Evolutionary conservation across 2,888 invertebrate genomes (phyloP), one percentile per base, ranked within the genome.

Genomic region (Ashinkailepas kermadecensis): DNA sequence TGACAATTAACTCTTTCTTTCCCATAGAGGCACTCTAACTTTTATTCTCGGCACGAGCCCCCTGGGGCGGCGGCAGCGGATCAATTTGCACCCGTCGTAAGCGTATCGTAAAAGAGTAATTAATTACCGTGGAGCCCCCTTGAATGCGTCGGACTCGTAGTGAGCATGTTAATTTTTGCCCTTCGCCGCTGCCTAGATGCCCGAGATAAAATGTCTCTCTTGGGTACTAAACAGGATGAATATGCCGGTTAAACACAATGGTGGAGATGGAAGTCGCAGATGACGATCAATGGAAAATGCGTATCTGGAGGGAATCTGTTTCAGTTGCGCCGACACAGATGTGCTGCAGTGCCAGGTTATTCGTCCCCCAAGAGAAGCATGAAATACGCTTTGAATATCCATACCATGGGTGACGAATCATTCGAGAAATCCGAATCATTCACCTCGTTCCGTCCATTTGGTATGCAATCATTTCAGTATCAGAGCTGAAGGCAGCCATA

Each of bases 91-190:
- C 74, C 74, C 74, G 39, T 54, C 74, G 74, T 74, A 74, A 74
- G 74, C 74, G 74, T 74, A 74, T 74, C 74, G 74, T 74, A 74
- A 74, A 74, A 74, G 74, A 74, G 74, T 74, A 74, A 74, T 74
- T 74, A 74, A 74, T 74, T 74, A 74, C 74, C 25, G 54, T 25
- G 74, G 54, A 54, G 25, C 74, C 74, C 74, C 74, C 54, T 74
- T 74, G 74, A 74, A 54, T 74, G 18, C 74, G 54, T 39, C 54
- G 18, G 39, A 9, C 74, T 74, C 74, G 54, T 15, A 74, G 74
- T 13, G 23, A 11, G 54, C 74, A 74, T 74, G 74, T 54, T 74
- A 74, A 74, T 74, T 74, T 74, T 74, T 74, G 74, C 74, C 74
- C 74, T 74, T 18, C 54, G 74, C 74, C 54, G 74, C 7, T 54